phyloP scores from a whole-genome alignment of 2,113 vertebrate species.

The Anarhynchus alexandrinus region DNA sequence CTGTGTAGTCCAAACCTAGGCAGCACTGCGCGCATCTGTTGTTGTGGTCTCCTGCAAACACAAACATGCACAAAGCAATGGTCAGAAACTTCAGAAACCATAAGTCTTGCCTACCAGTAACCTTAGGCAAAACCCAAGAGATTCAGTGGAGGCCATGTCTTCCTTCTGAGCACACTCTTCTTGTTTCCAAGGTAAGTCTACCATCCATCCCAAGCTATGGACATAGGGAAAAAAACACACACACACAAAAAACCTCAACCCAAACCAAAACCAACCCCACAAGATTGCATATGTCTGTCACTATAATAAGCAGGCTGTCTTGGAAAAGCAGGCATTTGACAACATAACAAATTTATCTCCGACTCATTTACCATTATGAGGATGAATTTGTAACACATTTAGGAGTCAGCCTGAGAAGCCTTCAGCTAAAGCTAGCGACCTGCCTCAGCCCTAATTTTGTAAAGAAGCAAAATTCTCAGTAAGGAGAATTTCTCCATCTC shows the following conservation, averaged over 20 bases:
- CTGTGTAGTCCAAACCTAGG: not conserved
- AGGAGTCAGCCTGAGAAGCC: not conserved
- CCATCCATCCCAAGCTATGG: not conserved
- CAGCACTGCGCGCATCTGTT: not conserved
- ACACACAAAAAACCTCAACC: not conserved
- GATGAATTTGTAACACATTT: not conserved
- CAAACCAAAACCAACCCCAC: not conserved
- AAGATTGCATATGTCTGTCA: not conserved
- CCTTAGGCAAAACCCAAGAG: not conserved
- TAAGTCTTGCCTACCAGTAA: not conserved
- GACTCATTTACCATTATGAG: not conserved
- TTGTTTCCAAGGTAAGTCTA: not conserved
- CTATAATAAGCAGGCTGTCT: not conserved
- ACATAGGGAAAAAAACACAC: not conserved
- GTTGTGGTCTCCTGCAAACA: not conserved
- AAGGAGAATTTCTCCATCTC: not conserved
- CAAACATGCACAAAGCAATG: not conserved
- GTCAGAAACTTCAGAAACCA: not conserved
- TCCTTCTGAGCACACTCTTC: not conserved
- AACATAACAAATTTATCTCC: not conserved
- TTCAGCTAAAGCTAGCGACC: not conserved
- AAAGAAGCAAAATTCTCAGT: not conserved
- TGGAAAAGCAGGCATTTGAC: not conserved
- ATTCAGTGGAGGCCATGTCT: not conserved
- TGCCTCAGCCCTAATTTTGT: not conserved